Base-by-base conservation (phyloP, 2,888 invertebrate genomes). In the Mythimna loreyi region DNA sequence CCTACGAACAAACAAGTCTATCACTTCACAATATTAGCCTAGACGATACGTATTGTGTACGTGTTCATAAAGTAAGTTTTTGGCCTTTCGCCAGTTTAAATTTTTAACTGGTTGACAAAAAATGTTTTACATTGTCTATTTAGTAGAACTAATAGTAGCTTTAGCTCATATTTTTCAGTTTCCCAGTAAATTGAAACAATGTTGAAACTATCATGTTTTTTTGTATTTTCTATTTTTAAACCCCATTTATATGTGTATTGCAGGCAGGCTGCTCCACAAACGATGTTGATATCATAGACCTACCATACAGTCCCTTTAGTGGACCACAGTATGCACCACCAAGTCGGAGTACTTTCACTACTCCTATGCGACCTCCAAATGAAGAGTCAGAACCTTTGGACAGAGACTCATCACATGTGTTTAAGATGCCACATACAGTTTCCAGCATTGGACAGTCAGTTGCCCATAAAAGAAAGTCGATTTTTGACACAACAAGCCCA, bases 381-480 rank as follows among this genome's bases (percentile, higher is more conserved):
- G 89, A 90, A 25, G 89, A 89, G 23, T 25, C 63, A 2, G 89
- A 88, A 0, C 82, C 67, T 25, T 82, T 61, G 72, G 88, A 90
- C 23, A 84, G 80, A 69, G 84, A 89, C 13, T 75, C 66, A 28
- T 56, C 64, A 28, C 72, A 75, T 23, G 59, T 70, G 36, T 87
- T 84, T 45, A 87, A 85, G 66, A 50, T 85, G 3, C 87, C 89
- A 36, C 88, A 89, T 63, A 80, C 89, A 43, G 71, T 89, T 4
- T 81, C 89, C n/a, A 81, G 75, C 7, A 77, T 82, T 55, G 88
- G 89, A 2, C 82, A 85, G 19, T 87, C 91, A 50, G 75, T 90
- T 36, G 77, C 87, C 8, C 78, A 65, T 30, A 93, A 91, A 78
- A 86, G 94, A 62, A 92, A 92, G 75, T 91, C 92, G 9, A 80